Base-by-base conservation (phyloP, 1,140 invertebrate genomes). In the Zaprionus ghesquierei region DNA sequence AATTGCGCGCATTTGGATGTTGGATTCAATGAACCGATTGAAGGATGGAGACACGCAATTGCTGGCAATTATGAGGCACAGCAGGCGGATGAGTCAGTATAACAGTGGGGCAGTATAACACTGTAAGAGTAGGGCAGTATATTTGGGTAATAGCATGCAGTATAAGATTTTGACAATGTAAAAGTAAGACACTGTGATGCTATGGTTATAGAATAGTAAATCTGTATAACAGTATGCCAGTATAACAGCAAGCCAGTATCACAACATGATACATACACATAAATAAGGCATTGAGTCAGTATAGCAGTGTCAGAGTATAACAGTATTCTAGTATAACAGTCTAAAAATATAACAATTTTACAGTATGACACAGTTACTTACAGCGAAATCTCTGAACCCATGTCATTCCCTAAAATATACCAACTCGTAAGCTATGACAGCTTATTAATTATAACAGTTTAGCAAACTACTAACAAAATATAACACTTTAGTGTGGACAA, bases 21-120 rank as follows among this genome's bases (percentile, higher is more conserved):
- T 2, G 12, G 35, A 46, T 55, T 29, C 49, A 71, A 60, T 68
- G 55, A 68, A 68, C 69, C 54, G 4, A 22, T 33, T 68, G 69
- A 72, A 72, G 69, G 69, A 65, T 71, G 35, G 6, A n/a, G 35
- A 50, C 27, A 23, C 22, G 41, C 0, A 44, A 44, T 3, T 5
- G 18, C 8, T 20, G 15, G 41, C 41, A 46, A 46, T 46, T 44
- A 55, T 60, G 53, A 65, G 6, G 18, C 5, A 1, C 0, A 46
- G 5, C 1, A 15, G 15, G n/a, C 13, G 5, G 3, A 6, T 41
- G 25, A 22, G 29, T 22, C 49, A 8, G 23, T 54, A 54, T 31
- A 15, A 54, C 23, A 54, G 23, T 53, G 9, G 13, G 25, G 18
- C 51, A 29, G 18, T 55, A 44, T 55, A 44, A 31, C 46, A 62